Evolutionary conservation across 2,113 vertebrate genomes (phyloP).

Genomic region (Oriolus oriolus): DNA sequence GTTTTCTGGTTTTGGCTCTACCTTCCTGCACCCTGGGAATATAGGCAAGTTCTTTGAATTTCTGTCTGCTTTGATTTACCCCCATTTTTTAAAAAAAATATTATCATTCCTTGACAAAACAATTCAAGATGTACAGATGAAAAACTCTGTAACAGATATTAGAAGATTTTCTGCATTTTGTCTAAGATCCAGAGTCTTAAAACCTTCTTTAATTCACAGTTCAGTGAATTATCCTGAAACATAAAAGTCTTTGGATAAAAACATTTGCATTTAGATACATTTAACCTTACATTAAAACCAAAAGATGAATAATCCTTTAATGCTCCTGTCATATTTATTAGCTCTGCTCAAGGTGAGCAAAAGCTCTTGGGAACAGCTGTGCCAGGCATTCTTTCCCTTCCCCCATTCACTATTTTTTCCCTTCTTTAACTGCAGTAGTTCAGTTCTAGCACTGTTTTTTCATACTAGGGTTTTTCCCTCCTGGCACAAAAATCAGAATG

Average conservation of each 20-base stretch:
- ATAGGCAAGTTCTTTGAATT: neutral
- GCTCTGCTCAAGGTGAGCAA: constrained; percentile 40
- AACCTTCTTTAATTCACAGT: constrained; percentile 17
- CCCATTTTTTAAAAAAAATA: neutral
- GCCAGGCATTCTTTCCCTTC: neutral
- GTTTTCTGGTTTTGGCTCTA: neutral
- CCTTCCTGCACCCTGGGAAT: neutral
- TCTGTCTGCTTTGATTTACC: neutral
- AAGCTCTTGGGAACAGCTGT: constrained; percentile 18
- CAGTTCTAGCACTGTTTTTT: neutral
- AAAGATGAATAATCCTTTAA: constrained; percentile 52
- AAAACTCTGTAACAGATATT: neutral
- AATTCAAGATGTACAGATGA: neutral
- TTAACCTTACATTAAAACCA: constrained; percentile 55
- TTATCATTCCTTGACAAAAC: neutral
- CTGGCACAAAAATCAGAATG: constrained; percentile 32
- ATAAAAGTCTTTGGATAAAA: constrained; percentile 43
- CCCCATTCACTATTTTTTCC: neutral
- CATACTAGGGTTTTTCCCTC: neutral
- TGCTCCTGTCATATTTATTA: constrained; percentile 40
- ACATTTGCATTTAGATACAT: constrained; percentile 51
- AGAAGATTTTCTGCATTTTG: constrained; percentile 9
- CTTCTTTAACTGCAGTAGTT: neutral
- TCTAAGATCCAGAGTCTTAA: neutral
- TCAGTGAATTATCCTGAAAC: constrained; percentile 31